phyloP scores from a whole-genome alignment of 2,888 invertebrate species.

The Platerodrilus igneus region DNA sequence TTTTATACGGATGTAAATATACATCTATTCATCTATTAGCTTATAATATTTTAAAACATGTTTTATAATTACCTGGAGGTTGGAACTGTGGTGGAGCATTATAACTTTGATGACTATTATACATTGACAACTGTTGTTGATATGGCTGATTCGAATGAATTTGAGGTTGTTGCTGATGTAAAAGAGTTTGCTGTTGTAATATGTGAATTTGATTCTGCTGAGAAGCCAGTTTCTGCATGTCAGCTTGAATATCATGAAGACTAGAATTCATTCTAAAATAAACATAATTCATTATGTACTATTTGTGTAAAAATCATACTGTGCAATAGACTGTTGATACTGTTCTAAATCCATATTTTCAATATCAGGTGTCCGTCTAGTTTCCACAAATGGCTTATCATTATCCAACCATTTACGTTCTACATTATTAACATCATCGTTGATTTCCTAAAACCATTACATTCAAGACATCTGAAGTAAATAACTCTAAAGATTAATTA shows the following conservation, averaged over 20 bases:
- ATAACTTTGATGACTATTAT: constrained; percentile 43
- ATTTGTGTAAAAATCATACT: constrained; percentile 55
- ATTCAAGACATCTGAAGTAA: background rate
- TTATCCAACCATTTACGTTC: constrained; percentile 65
- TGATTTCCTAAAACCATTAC: constrained; percentile 51
- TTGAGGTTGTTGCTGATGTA: constrained; percentile 49
- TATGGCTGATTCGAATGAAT: constrained; percentile 36
- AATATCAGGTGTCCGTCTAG: constrained; percentile 67
- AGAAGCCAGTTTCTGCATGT: constrained; percentile 83
- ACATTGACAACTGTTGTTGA: constrained; percentile 35
- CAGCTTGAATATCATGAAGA: constrained; percentile 89
- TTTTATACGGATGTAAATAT: too few species aligned
- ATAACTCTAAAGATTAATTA: constrained; percentile 13
- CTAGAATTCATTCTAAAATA: constrained; percentile 80
- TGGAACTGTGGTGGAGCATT: constrained; percentile 54
- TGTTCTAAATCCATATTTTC: constrained; percentile 73
- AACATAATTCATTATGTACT: constrained; percentile 10
- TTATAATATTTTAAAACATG: background rate
- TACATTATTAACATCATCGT: constrained; percentile 54
- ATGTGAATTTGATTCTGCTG: constrained; percentile 74
- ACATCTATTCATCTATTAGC: constrained; percentile 1
- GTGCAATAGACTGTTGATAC: constrained; percentile 64
- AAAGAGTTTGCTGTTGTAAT: constrained; percentile 57
- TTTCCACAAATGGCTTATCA: constrained; percentile 58
- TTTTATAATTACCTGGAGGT: constrained; percentile 42